Evolutionary conservation across 2,797 vertebrate genomes (phyloP).

Genomic region (Anas flavirostris): DNA sequence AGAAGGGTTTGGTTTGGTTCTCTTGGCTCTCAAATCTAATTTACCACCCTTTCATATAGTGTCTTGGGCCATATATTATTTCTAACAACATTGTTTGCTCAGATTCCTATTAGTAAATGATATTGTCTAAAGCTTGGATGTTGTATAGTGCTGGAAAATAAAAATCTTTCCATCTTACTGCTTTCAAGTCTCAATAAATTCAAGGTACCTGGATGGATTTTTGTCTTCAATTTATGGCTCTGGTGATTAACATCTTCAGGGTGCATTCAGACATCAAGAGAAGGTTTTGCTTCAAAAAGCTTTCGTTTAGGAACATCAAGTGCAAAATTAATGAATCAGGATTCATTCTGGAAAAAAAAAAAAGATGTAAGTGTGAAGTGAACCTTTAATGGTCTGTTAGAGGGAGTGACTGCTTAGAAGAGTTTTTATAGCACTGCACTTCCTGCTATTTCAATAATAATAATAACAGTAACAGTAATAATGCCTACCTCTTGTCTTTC

Average conservation of each 20-base stretch:
- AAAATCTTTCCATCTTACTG: background rate
- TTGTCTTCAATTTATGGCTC: background rate
- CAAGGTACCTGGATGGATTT: background rate
- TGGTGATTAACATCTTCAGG: slow-evolving; percentile 23
- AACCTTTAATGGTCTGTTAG: slow-evolving; percentile 43
- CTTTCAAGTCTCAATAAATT: slow-evolving; percentile 23
- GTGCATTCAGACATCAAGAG: slow-evolving; percentile 8
- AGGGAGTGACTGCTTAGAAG: slow-evolving; percentile 26
- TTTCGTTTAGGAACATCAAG: slow-evolving; percentile 40
- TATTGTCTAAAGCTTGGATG: background rate
- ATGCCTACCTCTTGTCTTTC: background rate
- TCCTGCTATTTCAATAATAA: slow-evolving; percentile 36
- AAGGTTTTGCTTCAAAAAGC: background rate
- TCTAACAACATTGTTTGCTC: slow-evolving; percentile 13
- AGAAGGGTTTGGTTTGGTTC: background rate
- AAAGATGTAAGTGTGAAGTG: slow-evolving; percentile 21
- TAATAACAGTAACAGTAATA: slow-evolving; percentile 26
- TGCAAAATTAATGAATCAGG: slow-evolving; percentile 42
- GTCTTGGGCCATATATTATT: background rate
- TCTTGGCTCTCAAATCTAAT: background rate
- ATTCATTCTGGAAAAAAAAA: slow-evolving; percentile 13
- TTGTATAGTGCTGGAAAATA: background rate
- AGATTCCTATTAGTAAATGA: slow-evolving; percentile 45
- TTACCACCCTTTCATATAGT: background rate
- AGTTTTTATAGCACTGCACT: slow-evolving; percentile 32